phyloP scores from a whole-genome alignment of 2,113 vertebrate species.

The Climacteris rufus region DNA sequence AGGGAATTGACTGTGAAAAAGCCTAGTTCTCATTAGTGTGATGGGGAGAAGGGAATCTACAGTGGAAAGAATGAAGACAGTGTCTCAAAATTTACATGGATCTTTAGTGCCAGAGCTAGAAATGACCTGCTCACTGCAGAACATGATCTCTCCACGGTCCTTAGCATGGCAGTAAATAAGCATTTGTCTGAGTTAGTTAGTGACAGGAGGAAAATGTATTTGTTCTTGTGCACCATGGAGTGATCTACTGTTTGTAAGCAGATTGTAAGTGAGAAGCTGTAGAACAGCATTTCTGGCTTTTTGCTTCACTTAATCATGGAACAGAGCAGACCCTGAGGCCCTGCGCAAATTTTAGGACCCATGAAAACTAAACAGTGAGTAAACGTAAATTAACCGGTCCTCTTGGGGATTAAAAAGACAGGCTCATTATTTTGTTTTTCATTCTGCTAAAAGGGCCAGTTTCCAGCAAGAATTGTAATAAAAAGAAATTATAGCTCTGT shows the following conservation, averaged over 20 bases:
- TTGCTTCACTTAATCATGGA: neutral
- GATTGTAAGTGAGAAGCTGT: neutral
- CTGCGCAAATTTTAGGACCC: conserved; percentile 24
- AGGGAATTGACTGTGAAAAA: neutral
- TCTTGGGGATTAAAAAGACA: conserved; percentile 52
- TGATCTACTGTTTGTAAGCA: neutral
- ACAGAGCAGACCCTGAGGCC: neutral
- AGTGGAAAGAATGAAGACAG: neutral
- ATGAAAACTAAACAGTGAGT: conserved; percentile 29
- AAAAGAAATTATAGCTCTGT: conserved; percentile 30
- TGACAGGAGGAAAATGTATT: neutral
- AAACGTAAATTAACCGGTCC: conserved; percentile 53
- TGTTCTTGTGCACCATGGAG: neutral
- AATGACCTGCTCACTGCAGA: neutral
- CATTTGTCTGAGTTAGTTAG: neutral
- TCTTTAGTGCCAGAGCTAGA: neutral
- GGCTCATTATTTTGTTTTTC: conserved; percentile 66
- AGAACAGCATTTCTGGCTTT: neutral
- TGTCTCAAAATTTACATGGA: neutral
- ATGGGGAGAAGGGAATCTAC: neutral
- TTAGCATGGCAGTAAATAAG: neutral
- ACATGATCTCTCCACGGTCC: neutral
- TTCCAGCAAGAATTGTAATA: conserved; percentile 24
- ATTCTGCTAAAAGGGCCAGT: conserved; percentile 22
- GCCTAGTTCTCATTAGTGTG: neutral